Conservation (phyloP, 2,888 invertebrate species). For the Drosophila nr. perissopoda region DNA sequence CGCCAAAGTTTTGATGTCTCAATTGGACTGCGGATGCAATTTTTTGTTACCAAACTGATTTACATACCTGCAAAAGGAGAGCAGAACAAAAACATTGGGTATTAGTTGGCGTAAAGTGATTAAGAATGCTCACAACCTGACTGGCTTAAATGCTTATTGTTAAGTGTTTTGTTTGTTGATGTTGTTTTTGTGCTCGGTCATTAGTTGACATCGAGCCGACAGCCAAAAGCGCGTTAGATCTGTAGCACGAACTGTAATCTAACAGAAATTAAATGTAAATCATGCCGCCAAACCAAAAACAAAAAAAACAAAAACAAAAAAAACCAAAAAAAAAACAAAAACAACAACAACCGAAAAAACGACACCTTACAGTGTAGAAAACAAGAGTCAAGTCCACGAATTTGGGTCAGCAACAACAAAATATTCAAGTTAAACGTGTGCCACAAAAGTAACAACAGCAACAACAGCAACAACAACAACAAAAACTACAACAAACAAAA, state of each 20-base stretch:
- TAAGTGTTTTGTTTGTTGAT: slow-evolving; percentile 27
- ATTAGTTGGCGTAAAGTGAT: slow-evolving; percentile 31
- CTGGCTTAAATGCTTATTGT: slow-evolving; percentile 25
- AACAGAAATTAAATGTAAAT: slow-evolving; percentile 54
- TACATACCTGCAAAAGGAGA: slow-evolving; percentile 56
- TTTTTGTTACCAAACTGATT: slow-evolving; percentile 30
- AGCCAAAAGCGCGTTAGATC: slow-evolving; percentile 31
- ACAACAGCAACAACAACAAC: slow-evolving; percentile 27
- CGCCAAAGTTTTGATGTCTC: slow-evolving; percentile 62
- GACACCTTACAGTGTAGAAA: slow-evolving; percentile 59
- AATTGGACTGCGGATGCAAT: slow-evolving; percentile 35
- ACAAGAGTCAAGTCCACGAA: slow-evolving; percentile 69
- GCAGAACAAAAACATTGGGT: neutral
- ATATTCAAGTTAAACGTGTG: slow-evolving; percentile 62
- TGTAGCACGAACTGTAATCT: slow-evolving; percentile 43
- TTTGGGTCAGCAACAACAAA: slow-evolving; percentile 64
- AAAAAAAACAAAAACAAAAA: slow-evolving; percentile 5
- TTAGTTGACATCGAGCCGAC: slow-evolving; percentile 52
- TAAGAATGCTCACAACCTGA: slow-evolving; percentile 25
- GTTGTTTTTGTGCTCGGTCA: slow-evolving; percentile 45
- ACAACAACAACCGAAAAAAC: slow-evolving; percentile 27
- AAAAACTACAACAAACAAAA: slow-evolving; percentile 5
- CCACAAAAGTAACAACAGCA: slow-evolving; percentile 34
- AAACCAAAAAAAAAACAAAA: neutral
- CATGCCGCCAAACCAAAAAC: slow-evolving; percentile 40